A percentile compares a stretch with the other conserved stretches of the same genome.
These are phyloP conservation scores for Magallana nippona DNA, from an alignment of 2,888 invertebrate species.

Conservation along the genomic window DNA sequence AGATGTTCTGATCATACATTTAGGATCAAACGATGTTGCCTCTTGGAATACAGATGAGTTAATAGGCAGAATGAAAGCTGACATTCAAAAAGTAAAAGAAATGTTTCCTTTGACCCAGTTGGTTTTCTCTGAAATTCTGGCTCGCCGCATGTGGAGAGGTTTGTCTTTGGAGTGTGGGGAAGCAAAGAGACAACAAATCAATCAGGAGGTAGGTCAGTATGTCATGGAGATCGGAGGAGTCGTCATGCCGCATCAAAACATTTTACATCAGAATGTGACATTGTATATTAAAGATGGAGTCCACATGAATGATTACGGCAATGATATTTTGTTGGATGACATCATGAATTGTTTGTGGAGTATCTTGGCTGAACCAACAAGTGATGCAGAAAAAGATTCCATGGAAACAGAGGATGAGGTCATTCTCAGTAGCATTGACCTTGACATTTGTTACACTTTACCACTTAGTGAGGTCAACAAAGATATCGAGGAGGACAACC, in stretches of 20 bases:
- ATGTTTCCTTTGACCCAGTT: slow-evolving; percentile 39
- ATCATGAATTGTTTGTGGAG: not conserved
- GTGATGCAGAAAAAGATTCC: not conserved
- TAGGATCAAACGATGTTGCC: slow-evolving; percentile 46
- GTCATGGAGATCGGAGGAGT: slow-evolving; percentile 5
- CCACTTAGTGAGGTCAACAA: not conserved
- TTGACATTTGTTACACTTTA: not conserved
- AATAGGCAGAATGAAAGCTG: slow-evolving; percentile 36
- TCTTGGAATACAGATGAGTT: slow-evolving; percentile 33
- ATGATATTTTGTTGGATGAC: slow-evolving; percentile 44
- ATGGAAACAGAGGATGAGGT: not conserved
- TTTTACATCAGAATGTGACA: slow-evolving; percentile 16
- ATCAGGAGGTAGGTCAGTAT: slow-evolving; percentile 17
- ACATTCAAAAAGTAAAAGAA: slow-evolving; percentile 30
- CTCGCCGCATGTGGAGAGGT: slow-evolving; percentile 44
- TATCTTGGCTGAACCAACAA: not conserved
- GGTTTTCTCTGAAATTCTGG: slow-evolving; percentile 42
- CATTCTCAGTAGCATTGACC: not conserved
- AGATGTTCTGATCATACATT: slow-evolving; percentile 40
- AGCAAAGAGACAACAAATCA: slow-evolving; percentile 35
- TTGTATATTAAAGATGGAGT: slow-evolving; percentile 47
- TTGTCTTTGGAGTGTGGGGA: slow-evolving; percentile 39
- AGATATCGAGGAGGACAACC: not conserved
- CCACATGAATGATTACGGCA: slow-evolving; percentile 42
- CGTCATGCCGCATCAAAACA: slow-evolving; percentile 42